phyloP scores from a whole-genome alignment of 1,140 invertebrate species.

The Drosophila virilis region DNA sequence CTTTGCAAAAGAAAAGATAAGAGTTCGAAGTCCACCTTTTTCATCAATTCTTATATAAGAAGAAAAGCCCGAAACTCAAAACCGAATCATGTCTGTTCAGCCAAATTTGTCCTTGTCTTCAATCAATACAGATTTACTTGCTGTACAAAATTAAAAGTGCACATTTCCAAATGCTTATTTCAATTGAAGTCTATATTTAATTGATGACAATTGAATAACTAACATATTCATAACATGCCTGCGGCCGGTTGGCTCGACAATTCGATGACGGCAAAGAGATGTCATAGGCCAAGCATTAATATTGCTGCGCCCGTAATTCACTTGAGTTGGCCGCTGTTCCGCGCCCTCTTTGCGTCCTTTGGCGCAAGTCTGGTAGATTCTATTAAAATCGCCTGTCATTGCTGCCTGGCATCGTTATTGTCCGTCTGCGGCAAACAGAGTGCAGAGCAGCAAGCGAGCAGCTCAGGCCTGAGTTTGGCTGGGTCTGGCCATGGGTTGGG shows the following conservation, averaged over 20 bases:
- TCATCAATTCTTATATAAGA: too few species aligned
- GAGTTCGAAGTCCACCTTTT: too few species aligned
- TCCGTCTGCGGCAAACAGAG: constrained; percentile 41
- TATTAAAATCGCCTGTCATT: constrained; percentile 82
- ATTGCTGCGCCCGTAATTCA: constrained; percentile 31
- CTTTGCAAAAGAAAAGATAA: too few species aligned
- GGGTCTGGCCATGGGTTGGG: background rate
- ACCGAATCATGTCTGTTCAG: too few species aligned
- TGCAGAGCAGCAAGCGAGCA: background rate
- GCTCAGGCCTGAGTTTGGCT: constrained; percentile 15
- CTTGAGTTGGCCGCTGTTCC: constrained; percentile 14
- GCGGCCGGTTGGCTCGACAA: background rate
- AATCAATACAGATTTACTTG: too few species aligned
- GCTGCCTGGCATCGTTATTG: constrained; percentile 77
- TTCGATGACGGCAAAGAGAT: constrained; percentile 12
- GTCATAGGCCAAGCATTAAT: constrained; percentile 39
- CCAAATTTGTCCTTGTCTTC: too few species aligned
- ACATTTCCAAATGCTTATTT: background rate
- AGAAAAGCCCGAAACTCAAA: too few species aligned
- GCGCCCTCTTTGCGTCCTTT: constrained; percentile 6
- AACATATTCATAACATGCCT: constrained; percentile 33
- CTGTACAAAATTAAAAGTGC: background rate
- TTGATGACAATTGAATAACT: constrained; percentile 32
- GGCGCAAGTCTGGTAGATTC: constrained; percentile 44
- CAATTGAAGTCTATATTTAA: background rate